Conservation (phyloP, 1,140 invertebrate species). For the Drosophila orena region DNA sequence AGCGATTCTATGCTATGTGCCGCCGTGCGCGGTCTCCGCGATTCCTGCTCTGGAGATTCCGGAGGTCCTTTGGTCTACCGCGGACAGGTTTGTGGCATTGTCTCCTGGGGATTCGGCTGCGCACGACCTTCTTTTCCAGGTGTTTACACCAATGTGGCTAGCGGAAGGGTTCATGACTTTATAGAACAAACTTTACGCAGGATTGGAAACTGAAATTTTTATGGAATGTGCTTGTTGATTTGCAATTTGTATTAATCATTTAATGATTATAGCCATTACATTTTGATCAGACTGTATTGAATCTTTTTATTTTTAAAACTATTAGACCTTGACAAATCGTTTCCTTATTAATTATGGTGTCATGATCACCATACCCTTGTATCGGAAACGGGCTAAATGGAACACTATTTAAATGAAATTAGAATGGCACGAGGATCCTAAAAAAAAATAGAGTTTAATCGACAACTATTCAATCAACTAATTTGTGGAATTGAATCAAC, state of each 20-base stretch:
- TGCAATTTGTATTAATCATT: not conserved
- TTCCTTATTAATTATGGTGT: no score
- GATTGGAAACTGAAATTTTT: not conserved
- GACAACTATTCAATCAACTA: slow-evolving; percentile 18
- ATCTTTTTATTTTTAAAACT: not conserved
- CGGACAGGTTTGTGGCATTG: slow-evolving; percentile 87
- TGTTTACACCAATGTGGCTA: slow-evolving; percentile 91
- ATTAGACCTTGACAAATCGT: no score
- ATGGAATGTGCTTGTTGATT: no score
- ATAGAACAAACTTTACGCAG: slow-evolving; percentile 46
- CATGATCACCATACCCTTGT: no score
- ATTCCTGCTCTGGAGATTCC: slow-evolving; percentile 88
- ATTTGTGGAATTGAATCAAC: slow-evolving; percentile 6
- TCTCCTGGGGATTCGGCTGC: slow-evolving; percentile 87
- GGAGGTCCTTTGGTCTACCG: slow-evolving; percentile 87
- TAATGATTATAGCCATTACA: not conserved
- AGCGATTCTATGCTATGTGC: slow-evolving; percentile 79
- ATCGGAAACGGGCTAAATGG: no score
- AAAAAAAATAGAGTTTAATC: not conserved
- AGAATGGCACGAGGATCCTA: not conserved
- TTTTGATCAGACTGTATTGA: not conserved
- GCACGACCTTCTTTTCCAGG: slow-evolving; percentile 89
- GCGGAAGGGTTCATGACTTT: slow-evolving; percentile 53
- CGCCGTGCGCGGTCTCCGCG: slow-evolving; percentile 61
- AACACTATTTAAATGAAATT: no score